Conservation (phyloP, 2,797 vertebrate genomes). For the Tenualosa ilisha region DNA sequence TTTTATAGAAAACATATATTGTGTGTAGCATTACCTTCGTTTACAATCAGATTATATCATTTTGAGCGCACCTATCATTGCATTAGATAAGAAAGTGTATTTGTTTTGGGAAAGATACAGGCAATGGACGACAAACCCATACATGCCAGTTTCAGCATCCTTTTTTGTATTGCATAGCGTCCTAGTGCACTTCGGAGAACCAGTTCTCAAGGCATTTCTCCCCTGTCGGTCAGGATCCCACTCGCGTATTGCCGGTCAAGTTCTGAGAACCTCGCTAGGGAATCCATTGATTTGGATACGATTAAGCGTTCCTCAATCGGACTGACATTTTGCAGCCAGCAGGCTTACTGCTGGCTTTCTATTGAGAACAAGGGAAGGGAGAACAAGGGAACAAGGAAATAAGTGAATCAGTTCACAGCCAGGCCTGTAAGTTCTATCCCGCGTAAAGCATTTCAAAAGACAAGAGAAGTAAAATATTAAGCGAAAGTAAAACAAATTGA, state of each 20-base stretch:
- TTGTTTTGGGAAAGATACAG: neutral
- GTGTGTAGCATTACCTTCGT: neutral
- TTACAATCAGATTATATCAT: neutral
- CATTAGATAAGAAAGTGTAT: neutral
- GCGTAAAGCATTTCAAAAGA: neutral
- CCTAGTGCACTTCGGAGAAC: constrained; percentile 19
- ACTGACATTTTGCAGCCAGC: constrained; percentile 26
- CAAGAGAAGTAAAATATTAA: no score
- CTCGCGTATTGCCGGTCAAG: constrained; percentile 46
- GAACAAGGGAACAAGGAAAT: neutral
- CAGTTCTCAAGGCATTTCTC: neutral
- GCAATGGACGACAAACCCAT: neutral
- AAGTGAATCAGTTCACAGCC: neutral
- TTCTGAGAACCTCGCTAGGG: constrained; percentile 49
- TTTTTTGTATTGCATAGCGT: neutral
- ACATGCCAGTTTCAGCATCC: neutral
- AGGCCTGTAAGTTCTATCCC: neutral
- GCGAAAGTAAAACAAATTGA: neutral
- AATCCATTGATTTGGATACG: constrained; percentile 55
- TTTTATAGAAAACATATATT: neutral
- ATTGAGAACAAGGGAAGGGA: neutral
- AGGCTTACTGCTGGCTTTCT: neutral
- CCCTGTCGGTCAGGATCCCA: constrained; percentile 39
- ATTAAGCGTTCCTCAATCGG: constrained; percentile 55
- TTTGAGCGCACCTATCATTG: neutral